Base-by-base conservation (phyloP, 2,888 invertebrate genomes). In the Drosophila falleni region DNA sequence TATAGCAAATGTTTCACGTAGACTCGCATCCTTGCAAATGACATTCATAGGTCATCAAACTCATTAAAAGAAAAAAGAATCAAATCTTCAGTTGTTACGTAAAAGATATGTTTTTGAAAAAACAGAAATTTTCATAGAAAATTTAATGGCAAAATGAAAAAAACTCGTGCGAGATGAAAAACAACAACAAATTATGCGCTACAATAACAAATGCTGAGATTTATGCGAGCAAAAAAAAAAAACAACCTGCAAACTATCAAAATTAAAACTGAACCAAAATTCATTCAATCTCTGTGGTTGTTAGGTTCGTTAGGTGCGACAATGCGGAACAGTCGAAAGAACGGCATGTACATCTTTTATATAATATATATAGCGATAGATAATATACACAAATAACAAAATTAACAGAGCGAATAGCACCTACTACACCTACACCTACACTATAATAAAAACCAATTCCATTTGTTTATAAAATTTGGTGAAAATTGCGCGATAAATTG, bases 1-100 rank as follows among this genome's bases (percentile, higher is more conserved):
- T 42, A 15, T 1, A 42, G 23, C 82, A 83, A 51, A 51, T 81
- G 83, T 37, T 58, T 5, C 29, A 15, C 8, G 3, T 19, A n/a
- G 15, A 13, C 42, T 3, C 15, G 31, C 53, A 70, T 73, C 84
- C 85, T 84, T 74, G 73, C 56, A 67, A 71, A 84, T 87, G 87
- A 63, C 83, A 78, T 87, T 87, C 73, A 72, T 50, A 84, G 81
- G 87, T 81, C 85, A 71, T 74, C 69, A 61, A 79, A 76, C 58
- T 46, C 47, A 35, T 50, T 13, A 54, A 35, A 51, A 35, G 19
- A 16, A 56, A 66, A 44, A 37, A 9, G n/a, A 26, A 19, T 49
- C 8, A 13, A 16, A 47, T 47, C 16, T 58, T 26, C 2, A 4
- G n/a, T 6, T 51, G 26, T 87, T 84, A 85, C 86, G 86, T 82